phyloP scores from a whole-genome alignment of 1,140 invertebrate species.

The Palaemon carinicauda region DNA sequence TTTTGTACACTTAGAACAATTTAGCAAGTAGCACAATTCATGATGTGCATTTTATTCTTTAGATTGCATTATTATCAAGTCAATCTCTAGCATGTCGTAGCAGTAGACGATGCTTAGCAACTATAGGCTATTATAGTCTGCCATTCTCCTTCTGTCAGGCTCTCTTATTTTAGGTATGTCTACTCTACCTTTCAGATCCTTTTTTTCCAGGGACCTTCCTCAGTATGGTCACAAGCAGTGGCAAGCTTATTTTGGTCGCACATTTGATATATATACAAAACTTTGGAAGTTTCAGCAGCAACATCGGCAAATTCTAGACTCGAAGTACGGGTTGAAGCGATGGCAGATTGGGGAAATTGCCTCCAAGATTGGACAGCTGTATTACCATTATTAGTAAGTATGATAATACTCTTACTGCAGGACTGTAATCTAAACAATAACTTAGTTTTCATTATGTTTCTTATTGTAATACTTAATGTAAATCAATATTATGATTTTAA shows the following conservation, averaged over 20 bases:
- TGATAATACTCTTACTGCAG: neutral
- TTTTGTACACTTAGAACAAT: too few relatives aligned
- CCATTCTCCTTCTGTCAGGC: neutral
- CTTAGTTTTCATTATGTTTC: neutral
- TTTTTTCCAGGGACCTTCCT: slow-evolving; percentile 81
- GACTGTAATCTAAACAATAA: too few relatives aligned
- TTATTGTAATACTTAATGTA: neutral
- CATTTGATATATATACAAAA: slow-evolving; percentile 98
- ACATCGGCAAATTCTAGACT: slow-evolving; percentile 89
- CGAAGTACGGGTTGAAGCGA: slow-evolving; percentile 93
- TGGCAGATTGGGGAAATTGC: slow-evolving; percentile 99
- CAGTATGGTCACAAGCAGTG: slow-evolving; percentile 98
- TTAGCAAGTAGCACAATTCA: too few relatives aligned
- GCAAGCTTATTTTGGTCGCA: slow-evolving; percentile 96
- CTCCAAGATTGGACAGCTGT: slow-evolving; percentile 97
- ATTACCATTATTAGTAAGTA: slow-evolving; percentile 98
- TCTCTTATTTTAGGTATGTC: neutral
- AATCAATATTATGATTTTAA: too few relatives aligned
- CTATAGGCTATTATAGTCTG: too few relatives aligned
- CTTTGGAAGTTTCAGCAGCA: slow-evolving; percentile 99
- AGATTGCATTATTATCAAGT: too few relatives aligned
- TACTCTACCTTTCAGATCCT: neutral
- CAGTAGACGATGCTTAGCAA: too few relatives aligned
- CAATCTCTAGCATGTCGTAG: too few relatives aligned
- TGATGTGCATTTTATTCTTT: too few relatives aligned